phyloP scores from a whole-genome alignment of 2,888 invertebrate species.

The Crioceris asparagi region DNA sequence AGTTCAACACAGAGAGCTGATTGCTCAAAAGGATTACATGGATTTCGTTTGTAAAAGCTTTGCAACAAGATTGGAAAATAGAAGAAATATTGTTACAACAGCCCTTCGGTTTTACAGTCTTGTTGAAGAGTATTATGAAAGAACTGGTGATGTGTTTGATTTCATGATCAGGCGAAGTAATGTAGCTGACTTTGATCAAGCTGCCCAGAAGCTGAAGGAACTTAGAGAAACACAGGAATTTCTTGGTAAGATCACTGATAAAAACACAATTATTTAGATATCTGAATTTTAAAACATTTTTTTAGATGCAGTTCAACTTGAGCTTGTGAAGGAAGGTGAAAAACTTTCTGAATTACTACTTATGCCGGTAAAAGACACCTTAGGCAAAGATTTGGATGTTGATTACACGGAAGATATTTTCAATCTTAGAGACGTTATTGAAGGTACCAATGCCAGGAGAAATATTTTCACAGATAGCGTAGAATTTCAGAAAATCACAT shows the following conservation, averaged over 20 bases:
- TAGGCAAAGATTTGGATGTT: constrained; percentile 57
- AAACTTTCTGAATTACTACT: constrained; percentile 66
- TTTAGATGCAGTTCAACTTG: constrained; percentile 55
- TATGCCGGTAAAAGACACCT: constrained; percentile 67
- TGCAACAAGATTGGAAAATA: constrained; percentile 55
- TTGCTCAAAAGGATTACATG: constrained; percentile 69
- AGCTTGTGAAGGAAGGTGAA: constrained; percentile 63
- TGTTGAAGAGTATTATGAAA: constrained; percentile 61
- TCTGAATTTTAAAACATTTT: constrained; percentile 4
- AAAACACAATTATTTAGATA: constrained; percentile 3
- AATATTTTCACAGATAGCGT: constrained; percentile 64
- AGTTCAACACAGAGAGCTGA: constrained; percentile 48
- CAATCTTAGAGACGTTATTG: constrained; percentile 59
- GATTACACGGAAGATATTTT: constrained; percentile 62
- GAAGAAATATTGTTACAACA: constrained; percentile 63
- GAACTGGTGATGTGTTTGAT: constrained; percentile 56
- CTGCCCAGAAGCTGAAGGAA: constrained; percentile 45
- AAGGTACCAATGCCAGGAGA: constrained; percentile 56
- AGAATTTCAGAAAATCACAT: constrained; percentile 62
- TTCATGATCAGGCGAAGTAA: constrained; percentile 52
- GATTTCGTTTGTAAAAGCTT: constrained; percentile 71
- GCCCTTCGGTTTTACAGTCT: constrained; percentile 66
- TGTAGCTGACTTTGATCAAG: constrained; percentile 46
- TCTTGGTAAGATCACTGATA: constrained; percentile 42
- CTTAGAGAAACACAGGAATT: constrained; percentile 49